Conservation (phyloP, 2,113 vertebrate species). For the Microcebus jonahi region DNA sequence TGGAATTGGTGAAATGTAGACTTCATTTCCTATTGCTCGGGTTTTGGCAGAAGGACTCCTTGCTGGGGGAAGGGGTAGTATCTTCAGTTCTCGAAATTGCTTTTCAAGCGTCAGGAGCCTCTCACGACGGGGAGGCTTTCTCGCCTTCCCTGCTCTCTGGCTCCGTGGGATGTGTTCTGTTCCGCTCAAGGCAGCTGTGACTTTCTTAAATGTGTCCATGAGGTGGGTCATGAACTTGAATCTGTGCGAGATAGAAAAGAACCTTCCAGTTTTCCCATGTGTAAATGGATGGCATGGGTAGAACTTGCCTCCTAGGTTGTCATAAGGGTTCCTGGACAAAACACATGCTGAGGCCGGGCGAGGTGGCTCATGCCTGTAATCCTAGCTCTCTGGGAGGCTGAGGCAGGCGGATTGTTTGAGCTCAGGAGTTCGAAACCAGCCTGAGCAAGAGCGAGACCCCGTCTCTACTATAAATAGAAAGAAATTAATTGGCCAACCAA, state of each 20-base stretch:
- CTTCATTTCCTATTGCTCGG: not conserved
- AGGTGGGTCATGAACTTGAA: not conserved
- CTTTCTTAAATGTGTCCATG: not conserved
- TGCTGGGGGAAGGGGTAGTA: not conserved
- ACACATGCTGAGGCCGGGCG: too few relatives aligned
- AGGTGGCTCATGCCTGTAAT: too few relatives aligned
- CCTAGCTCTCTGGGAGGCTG: too few relatives aligned
- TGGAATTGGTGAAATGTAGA: not conserved
- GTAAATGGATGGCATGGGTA: not conserved
- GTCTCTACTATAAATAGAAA: too few relatives aligned
- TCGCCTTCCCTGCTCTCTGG: not conserved
- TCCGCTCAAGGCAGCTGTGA: not conserved
- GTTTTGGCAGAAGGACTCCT: not conserved
- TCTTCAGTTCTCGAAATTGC: not conserved
- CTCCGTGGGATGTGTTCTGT: accelerated
- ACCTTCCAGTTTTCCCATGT: not conserved
- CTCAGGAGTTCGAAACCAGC: too few relatives aligned
- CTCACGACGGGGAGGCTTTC: accelerated
- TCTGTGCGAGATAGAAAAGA: not conserved
- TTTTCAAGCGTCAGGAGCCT: not conserved
- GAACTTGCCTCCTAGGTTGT: not conserved
- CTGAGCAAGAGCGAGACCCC: too few relatives aligned
- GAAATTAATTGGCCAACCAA: too few relatives aligned
- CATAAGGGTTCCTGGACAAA: too few relatives aligned
- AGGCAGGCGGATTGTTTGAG: too few relatives aligned